A percentile compares a stretch with the other conserved stretches of the same genome.
phyloP scores from a whole-genome alignment of 2,113 vertebrate genomes.

The Chlorocebus sabaeus region DNA sequence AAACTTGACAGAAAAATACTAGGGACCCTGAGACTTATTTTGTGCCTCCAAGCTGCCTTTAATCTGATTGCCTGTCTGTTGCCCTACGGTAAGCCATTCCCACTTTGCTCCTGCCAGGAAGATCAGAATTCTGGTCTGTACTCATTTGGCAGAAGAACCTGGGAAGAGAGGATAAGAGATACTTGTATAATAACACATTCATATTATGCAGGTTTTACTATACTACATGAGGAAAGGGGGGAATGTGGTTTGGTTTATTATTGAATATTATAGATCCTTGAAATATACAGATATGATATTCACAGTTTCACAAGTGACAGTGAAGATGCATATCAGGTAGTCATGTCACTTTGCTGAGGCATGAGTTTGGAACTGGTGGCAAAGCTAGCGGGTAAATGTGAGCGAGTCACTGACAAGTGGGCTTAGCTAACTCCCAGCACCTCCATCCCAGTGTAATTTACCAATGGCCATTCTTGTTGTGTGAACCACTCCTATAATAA shows the following conservation, averaged over 20 bases:
- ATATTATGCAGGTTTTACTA: neutral
- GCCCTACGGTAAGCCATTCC: neutral
- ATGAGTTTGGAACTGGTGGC: neutral
- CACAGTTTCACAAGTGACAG: neutral
- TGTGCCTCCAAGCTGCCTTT: neutral
- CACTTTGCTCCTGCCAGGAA: neutral
- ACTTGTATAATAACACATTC: neutral
- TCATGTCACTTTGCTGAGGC: neutral
- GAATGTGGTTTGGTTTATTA: neutral
- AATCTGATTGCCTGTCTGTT: neutral
- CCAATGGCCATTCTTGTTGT: neutral
- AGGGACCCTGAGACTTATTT: neutral
- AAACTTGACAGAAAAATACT: neutral
- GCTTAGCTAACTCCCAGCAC: neutral
- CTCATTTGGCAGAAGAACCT: neutral
- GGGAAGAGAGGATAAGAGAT: neutral
- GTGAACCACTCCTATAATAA: neutral
- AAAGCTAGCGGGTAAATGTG: neutral
- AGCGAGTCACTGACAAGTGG: neutral
- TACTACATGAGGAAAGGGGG: neutral
- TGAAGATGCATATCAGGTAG: neutral
- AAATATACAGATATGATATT: neutral
- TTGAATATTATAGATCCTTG: neutral
- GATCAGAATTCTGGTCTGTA: neutral
- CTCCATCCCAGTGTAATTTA: neutral